Base-by-base conservation (phyloP, 2,797 vertebrate genomes). In the Cryptoprocta ferox region DNA sequence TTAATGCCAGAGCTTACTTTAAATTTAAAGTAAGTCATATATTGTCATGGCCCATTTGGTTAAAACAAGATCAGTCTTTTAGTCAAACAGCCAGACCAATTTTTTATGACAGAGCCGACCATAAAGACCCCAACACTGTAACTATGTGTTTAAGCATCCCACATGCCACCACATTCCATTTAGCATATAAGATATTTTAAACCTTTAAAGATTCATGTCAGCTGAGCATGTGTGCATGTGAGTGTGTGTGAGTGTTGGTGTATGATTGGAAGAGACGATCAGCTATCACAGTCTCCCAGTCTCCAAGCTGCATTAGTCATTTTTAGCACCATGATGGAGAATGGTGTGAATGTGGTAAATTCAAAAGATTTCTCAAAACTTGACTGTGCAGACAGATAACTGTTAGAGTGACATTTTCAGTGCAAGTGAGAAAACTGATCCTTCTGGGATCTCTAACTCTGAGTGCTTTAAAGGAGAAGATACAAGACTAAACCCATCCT, bases 321-420 rank as follows among this genome's bases (percentile, higher is more conserved):
- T 99, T 98, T 98, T 98, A 99, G 98, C 95, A 98, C 98, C 97
- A 97, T 92, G 98, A 97, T 98, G 98, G 98, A 98, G 98, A 98
- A 98, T 98, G 98, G 98, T 99, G 98, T 98, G 98, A 99, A 99
- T 98, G 98, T 97, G 97, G 98, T 98, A 98, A 99, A 99, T 98
- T 98, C 97, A 98, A 98, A 98, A 98, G 99, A 95, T 97, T 98
- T 98, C 98, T 68, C 95, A 94, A 98, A 99, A 98, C 97, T 98
- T 98, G 98, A 99, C 95, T 98, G 98, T 98, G 99, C 98, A 98
- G 98, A 98, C 98, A 99, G 98, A 99, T 98, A 99, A 98, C n/a
- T 98, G 98, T 98, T 98, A 99, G 98, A 99, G 98, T 98, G 98
- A 99, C 99, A 99, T 99, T 99, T 99, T 98, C 98, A 97, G 98